Percentiles rank a stretch among this genome's conserved stretches.
Conservation (phyloP, 1,140 invertebrate species). For the Cydia pomonella region DNA sequence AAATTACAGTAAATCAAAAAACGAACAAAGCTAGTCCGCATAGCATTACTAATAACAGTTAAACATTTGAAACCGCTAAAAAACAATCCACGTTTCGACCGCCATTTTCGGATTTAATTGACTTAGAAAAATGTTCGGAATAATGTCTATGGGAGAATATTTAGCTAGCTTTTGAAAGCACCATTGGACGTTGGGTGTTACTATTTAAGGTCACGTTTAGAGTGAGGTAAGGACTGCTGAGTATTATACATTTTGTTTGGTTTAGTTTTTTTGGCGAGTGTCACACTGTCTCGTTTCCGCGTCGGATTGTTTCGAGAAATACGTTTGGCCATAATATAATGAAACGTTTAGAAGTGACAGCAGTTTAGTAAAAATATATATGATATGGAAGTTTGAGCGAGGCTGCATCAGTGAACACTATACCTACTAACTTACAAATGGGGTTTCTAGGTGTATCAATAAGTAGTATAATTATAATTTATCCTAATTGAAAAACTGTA, state of each 20-base stretch:
- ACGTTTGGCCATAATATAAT: background rate
- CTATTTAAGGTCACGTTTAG: background rate
- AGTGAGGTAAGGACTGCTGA: background rate
- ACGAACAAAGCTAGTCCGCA: slow-evolving; percentile 30
- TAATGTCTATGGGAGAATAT: slow-evolving; percentile 45
- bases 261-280: slow-evolving; percentile 51
- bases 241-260: background rate
- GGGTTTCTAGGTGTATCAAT: no score
- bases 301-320: slow-evolving; percentile 36
- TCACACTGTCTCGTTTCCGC: slow-evolving; percentile 53
- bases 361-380: background rate
- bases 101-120: slow-evolving; percentile 71
- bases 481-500: no score
- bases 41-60: slow-evolving; percentile 64
- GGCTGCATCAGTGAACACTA: no score
- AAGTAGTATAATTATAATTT: no score
- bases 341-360: background rate
- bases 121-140: slow-evolving; percentile 66
- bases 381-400: no score
- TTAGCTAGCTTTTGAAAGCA: slow-evolving; percentile 50
- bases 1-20: slow-evolving; percentile 31
- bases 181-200: background rate
- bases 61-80: slow-evolving; percentile 62
- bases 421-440: no score
- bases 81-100: slow-evolving; percentile 49